Base-by-base conservation (phyloP, 2,113 vertebrate species). In the Cyrtonyx montezumae region DNA sequence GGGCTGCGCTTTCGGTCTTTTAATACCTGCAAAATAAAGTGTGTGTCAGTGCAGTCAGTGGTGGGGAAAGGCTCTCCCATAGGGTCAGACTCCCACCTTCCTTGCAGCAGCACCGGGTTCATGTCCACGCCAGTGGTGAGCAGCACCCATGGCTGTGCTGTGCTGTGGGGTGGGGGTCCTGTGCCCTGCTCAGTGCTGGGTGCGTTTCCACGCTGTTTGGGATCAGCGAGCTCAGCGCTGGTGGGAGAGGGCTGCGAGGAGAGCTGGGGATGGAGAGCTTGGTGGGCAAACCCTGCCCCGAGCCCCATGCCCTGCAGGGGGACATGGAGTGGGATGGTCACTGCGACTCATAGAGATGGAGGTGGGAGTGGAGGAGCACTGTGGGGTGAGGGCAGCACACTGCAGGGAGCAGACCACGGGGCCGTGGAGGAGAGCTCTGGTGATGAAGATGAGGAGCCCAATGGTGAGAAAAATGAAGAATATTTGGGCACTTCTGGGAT, bases 361-460 rank as follows among this genome's bases (percentile, higher is more conserved):
- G 1, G 99, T 99, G 71, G 99, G 99, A 83, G 99, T 98, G 9
- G 99, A 99, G 45, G 99, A 98, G 67, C 99, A 99, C 91, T 99
- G 95, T 1, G 96, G 97, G 17, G 97, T 96, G 12, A 98, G 55
- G 55, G 55, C 55, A 32, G 55, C 32, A 26, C 30, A 99, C 74
- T 98, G 98, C 97, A 98, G 74, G 15, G 98, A 97, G 62, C 99
- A 95, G 77, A 99, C 98, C 67, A 99, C 98, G 0, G 97, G 98
- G 51, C 99, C 98, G 0, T 99, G 99, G 22, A 99, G 97, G 9
- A 99, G 94, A 0, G 98, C 98, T 0, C 97, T 98, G 1, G 97
- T 43, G 73, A 99, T 97, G 98, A 99, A 99, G 97, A 97, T 99
- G 34, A 99, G 87, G 19, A 99, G 99, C 10, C 99, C 98, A 2